Percentiles rank a stretch among this genome's conserved stretches.
Conservation (phyloP, 2,797 vertebrate genomes). For the Staurois parvus region DNA sequence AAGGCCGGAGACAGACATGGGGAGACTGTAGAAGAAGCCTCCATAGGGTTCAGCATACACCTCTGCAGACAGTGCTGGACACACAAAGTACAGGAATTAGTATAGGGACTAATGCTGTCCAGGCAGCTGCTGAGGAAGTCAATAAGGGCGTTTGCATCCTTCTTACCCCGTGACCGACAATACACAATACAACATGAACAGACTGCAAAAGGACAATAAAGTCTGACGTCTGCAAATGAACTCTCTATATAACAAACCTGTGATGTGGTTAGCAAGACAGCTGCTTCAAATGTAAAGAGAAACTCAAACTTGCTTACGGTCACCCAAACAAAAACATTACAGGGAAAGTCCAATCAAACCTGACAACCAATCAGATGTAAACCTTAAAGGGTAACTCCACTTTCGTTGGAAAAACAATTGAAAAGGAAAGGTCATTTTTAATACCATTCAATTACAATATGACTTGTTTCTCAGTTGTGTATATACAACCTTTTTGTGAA, state of each 20-base stretch:
- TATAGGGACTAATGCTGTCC: background rate
- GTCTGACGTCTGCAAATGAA: background rate
- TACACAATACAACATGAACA: constrained; percentile 1
- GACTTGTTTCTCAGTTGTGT: no score
- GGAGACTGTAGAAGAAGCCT: background rate
- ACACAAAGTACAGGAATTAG: constrained; percentile 33
- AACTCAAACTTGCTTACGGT: background rate
- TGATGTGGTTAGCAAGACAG: constrained; percentile 26
- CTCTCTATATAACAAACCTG: constrained; percentile 24
- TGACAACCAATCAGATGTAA: no score
- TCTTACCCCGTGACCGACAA: background rate
- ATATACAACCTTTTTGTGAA: no score
- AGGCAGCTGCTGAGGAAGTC: constrained; percentile 25
- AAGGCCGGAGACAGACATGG: constrained; percentile 7
- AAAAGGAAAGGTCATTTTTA: no score
- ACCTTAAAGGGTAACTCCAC: no score
- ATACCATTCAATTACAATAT: no score
- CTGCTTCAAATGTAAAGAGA: background rate
- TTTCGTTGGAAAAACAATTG: no score
- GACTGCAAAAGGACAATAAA: background rate
- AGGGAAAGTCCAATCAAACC: background rate
- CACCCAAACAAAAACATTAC: background rate
- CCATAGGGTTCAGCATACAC: background rate
- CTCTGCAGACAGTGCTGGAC: constrained; percentile 3
- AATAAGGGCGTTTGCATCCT: constrained; percentile 39